phyloP scores from a whole-genome alignment of 1,140 invertebrate species.

The Micrasema longulum region DNA sequence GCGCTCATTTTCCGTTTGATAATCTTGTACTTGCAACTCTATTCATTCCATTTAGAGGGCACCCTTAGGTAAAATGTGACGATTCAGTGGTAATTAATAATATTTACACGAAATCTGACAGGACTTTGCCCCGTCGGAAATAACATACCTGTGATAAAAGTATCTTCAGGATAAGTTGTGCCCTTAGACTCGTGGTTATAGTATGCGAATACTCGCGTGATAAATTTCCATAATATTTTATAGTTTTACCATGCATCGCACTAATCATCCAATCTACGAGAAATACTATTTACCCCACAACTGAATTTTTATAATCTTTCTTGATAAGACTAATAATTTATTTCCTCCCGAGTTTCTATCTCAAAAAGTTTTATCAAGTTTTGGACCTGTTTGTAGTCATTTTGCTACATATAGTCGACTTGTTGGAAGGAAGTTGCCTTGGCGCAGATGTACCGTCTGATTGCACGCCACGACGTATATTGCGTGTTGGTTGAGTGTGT shows the following conservation, averaged over 20 bases:
- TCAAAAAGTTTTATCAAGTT: too few species aligned
- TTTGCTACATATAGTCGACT: conserved; percentile 9
- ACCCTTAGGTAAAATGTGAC: conserved; percentile 6
- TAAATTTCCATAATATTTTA: conserved; percentile 12
- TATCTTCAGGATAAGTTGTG: conserved; percentile 69
- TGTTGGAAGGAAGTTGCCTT: conserved; percentile 31
- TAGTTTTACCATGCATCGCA: too few species aligned
- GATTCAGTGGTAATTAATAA: conserved; percentile 10
- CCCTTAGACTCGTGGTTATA: conserved; percentile 66
- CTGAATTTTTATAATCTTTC: conserved; percentile 12
- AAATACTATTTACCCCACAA: conserved; percentile 36
- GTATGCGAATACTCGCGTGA: conserved; percentile 7
- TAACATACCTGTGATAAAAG: conserved; percentile 68
- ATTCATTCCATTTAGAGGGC: conserved; percentile 33
- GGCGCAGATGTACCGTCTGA: conserved; percentile 14
- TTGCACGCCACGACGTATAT: conserved; percentile 5
- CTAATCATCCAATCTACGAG: conserved; percentile 1
- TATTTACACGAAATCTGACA: conserved; percentile 6
- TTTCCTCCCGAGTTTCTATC: conserved; percentile 4
- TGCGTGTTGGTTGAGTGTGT: not conserved
- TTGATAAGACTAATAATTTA: not conserved
- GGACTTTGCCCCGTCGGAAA: conserved; percentile 45
- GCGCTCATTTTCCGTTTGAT: not conserved
- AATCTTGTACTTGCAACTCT: conserved; percentile 5
- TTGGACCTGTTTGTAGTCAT: too few species aligned